These are phyloP conservation scores for Polypedilum pembai DNA, from an alignment of 1,140 invertebrate species.

Conservation along the genomic window DNA sequence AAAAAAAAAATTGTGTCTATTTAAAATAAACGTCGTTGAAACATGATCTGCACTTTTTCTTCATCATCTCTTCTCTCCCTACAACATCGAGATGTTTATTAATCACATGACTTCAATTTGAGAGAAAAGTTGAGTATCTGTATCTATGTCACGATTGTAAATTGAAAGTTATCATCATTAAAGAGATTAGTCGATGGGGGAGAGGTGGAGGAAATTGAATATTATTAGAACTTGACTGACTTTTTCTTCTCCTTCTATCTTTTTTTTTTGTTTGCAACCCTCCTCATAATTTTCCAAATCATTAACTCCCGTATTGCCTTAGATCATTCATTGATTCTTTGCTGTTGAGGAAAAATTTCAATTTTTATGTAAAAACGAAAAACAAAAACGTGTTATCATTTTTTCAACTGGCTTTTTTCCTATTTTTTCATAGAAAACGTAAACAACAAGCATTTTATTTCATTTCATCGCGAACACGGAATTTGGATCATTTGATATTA, in stretches of 20 bases:
- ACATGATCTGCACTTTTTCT: constrained; percentile 4
- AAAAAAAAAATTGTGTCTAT: constrained; percentile 22
- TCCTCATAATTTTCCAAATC: constrained; percentile 25
- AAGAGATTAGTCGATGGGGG: background rate
- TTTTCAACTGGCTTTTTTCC: no score
- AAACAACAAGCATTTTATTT: constrained; percentile 14
- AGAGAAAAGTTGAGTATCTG: background rate
- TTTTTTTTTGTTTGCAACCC: background rate
- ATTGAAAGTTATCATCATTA: background rate
- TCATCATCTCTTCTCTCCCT: no score
- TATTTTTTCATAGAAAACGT: background rate
- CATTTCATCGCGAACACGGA: constrained; percentile 10
- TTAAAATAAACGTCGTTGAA: constrained; percentile 14
- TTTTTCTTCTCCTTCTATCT: background rate
- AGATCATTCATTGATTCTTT: background rate
- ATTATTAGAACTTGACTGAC: background rate
- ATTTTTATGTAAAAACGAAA: background rate
- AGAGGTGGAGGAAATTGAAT: constrained; percentile 19
- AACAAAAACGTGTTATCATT: constrained; percentile 1
- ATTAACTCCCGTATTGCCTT: constrained; percentile 18
- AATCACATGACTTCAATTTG: constrained; percentile 1
- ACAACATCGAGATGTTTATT: background rate
- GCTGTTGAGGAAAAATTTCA: background rate
- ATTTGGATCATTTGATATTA: constrained; percentile 14
- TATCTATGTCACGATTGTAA: background rate